phyloP scores from a whole-genome alignment of 2,888 invertebrate genomes.

The Nineta flava region DNA sequence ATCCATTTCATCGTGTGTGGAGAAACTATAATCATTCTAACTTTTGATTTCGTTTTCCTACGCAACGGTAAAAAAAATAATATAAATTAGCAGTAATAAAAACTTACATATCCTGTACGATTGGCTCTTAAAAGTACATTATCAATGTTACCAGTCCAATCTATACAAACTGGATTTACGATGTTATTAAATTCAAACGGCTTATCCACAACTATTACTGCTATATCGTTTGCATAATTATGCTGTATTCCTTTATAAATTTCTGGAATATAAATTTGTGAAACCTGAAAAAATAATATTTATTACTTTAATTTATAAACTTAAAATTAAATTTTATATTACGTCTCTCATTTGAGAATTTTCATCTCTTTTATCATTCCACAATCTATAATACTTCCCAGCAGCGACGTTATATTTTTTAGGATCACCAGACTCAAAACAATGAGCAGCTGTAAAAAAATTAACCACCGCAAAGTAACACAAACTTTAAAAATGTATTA shows the following conservation, averaged over 20 bases:
- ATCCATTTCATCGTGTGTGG: too few relatives aligned
- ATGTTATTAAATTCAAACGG: neutral
- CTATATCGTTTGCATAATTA: neutral
- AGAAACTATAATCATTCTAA: too few relatives aligned
- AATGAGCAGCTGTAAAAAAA: constrained; percentile 21
- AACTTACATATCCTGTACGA: too few relatives aligned
- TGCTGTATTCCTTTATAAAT: neutral
- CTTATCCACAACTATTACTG: neutral
- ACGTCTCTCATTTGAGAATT: constrained; percentile 18
- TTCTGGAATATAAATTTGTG: neutral
- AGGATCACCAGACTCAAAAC: constrained; percentile 12
- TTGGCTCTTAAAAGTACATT: too few relatives aligned
- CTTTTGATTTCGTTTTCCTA: too few relatives aligned
- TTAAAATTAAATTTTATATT: constrained; percentile 4
- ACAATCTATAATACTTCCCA: constrained; percentile 21
- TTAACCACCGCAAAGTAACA: neutral
- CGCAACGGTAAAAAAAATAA: too few relatives aligned
- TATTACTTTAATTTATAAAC: neutral
- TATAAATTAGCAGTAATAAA: too few relatives aligned
- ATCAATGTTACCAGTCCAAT: neutral
- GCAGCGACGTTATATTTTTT: constrained; percentile 17
- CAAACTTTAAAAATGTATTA: neutral
- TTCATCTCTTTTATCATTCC: constrained; percentile 16
- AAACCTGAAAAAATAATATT: neutral
- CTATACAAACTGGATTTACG: neutral